Percentiles rank a stretch among this genome's conserved stretches.
Conservation (phyloP, 2,888 invertebrate species). For the Calliphora vomitoria region DNA sequence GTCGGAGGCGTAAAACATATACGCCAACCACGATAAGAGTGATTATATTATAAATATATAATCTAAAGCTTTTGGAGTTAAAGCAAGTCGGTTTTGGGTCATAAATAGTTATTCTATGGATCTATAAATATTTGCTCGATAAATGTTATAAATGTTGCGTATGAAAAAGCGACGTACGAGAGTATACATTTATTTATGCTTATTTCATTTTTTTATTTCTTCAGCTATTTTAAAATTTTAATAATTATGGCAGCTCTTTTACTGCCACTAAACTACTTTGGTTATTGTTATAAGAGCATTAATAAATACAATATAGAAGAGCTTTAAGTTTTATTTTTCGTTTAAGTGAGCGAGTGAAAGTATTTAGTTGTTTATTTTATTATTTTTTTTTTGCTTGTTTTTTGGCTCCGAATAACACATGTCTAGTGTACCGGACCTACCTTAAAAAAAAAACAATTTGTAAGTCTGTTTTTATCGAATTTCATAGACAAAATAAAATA, state of each 20-base stretch:
- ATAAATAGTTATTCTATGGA: no score
- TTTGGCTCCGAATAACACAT: conserved; percentile 49
- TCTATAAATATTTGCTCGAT: no score
- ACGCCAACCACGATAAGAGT: no score
- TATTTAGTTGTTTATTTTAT: conserved; percentile 71
- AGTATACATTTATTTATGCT: no score
- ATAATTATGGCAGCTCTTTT: conserved; percentile 12
- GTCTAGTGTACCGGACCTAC: conserved; percentile 74
- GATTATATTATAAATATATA: no score
- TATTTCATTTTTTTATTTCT: no score
- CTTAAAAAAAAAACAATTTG: conserved; percentile 64
- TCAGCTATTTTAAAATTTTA: no score
- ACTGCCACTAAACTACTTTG: conserved; percentile 20
- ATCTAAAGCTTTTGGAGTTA: no score
- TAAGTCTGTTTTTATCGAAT: conserved; percentile 1
- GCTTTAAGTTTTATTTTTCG: not conserved
- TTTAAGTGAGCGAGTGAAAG: conserved; percentile 79
- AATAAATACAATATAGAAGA: conserved; percentile 18
- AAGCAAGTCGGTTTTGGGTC: no score
- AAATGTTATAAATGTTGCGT: no score
- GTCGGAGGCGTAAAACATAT: no score
- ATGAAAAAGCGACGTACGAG: no score
- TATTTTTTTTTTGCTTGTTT: conserved; percentile 71
- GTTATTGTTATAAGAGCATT: conserved; percentile 30
- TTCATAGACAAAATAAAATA: conserved; percentile 20